A percentile compares a stretch with the other conserved stretches of the same genome.
Evolutionary conservation across 2,113 vertebrate genomes (phyloP).

Genomic region (Nothoprocta pentlandii): DNA sequence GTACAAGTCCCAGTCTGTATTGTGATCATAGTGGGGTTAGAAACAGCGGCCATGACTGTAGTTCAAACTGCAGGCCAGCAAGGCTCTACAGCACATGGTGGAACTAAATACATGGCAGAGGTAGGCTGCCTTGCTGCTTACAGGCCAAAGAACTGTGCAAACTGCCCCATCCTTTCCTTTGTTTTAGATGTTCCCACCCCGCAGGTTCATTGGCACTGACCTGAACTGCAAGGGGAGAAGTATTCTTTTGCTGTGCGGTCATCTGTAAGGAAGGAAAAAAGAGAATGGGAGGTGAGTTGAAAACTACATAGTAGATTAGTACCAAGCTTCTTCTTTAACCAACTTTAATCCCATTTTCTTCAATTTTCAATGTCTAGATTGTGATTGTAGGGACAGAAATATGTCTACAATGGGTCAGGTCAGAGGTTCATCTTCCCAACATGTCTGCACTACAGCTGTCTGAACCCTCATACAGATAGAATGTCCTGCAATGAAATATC

Average conservation of each 20-base stretch:
- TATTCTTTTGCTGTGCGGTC: slow-evolving; percentile 13
- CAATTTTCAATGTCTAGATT: not conserved
- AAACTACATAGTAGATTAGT: not conserved
- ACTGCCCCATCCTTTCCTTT: not conserved
- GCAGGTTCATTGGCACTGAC: slow-evolving; percentile 6
- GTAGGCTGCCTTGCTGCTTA: not conserved
- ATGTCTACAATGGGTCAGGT: not conserved
- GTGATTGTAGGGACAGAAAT: not conserved
- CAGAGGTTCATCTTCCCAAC: accelerated
- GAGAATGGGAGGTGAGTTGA: not conserved
- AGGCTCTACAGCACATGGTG: not conserved
- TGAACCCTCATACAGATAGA: not conserved
- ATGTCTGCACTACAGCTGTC: not conserved
- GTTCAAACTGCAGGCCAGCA: not conserved
- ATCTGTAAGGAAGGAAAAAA: slow-evolving; percentile 33
- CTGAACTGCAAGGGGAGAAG: slow-evolving; percentile 41
- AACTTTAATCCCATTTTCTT: not conserved
- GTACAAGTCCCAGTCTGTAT: not conserved
- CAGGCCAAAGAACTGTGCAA: not conserved
- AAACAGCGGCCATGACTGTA: not conserved
- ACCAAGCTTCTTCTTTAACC: not conserved
- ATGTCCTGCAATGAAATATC: not conserved
- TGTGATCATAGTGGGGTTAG: not conserved
- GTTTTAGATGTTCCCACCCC: not conserved
- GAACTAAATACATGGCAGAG: not conserved